phyloP scores from a whole-genome alignment of 2,797 vertebrate genomes.

The Microctenopoma lineatum region DNA sequence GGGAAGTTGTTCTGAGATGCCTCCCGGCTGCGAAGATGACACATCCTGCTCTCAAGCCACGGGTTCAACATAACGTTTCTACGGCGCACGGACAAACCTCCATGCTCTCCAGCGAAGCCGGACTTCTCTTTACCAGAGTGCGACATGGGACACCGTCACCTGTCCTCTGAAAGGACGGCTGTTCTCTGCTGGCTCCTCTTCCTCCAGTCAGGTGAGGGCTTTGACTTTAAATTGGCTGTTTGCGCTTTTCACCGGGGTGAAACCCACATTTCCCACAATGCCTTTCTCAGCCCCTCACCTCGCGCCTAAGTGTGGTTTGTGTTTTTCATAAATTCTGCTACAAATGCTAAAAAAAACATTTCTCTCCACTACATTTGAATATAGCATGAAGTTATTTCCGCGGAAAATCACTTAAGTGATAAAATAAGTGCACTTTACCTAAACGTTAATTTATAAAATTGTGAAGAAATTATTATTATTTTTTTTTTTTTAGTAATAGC shows the following conservation, averaged over 20 bases:
- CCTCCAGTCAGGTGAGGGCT: slow-evolving; percentile 73
- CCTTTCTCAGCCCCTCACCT: neutral
- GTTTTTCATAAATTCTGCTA: neutral
- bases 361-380: no score
- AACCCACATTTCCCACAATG: neutral
- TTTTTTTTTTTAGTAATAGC: no score
- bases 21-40: slow-evolving; percentile 65
- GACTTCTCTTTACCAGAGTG: slow-evolving; percentile 16
- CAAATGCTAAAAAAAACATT: neutral
- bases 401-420: no score
- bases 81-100: slow-evolving; percentile 33
- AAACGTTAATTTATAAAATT: no score
- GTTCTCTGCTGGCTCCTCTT: slow-evolving; percentile 69
- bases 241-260: neutral
- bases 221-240: neutral
- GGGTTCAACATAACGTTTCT: slow-evolving; percentile 53
- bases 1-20: slow-evolving; percentile 57
- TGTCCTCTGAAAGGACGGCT: slow-evolving; percentile 63
- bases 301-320: neutral
- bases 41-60: slow-evolving; percentile 32
- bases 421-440: neutral
- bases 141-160: slow-evolving; percentile 75
- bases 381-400: no score
- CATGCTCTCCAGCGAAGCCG: slow-evolving; percentile 39
- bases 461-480: no score